Evolutionary conservation across 2,113 vertebrate species (phyloP), one percentile per base, ranked within the genome.

Genomic region (Pelvicachromis taeniatus): DNA sequence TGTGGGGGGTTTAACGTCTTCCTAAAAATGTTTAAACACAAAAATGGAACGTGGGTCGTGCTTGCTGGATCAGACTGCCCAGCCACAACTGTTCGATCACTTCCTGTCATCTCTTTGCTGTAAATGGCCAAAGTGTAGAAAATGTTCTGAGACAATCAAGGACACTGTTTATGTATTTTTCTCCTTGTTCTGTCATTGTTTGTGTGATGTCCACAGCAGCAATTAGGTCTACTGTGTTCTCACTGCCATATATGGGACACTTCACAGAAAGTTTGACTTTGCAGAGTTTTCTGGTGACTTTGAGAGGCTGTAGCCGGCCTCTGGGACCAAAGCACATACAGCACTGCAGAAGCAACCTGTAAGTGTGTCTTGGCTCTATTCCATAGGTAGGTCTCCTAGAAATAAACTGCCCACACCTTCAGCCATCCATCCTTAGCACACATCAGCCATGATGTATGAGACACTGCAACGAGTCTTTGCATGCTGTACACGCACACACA

Each of bases 361-460:
- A 29, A 55, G 81, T 82, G 77, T 86, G 83, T 61, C 45, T 65
- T 85, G 83, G 35, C 82, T 87, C 63, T 19, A 54, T 58, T 86
- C 85, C 77, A 89, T 87, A 90, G 90, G 86, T 88, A 85, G 85
- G 68, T 82, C 92, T 88, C 38, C 91, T 78, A 56, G 79, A 90
- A 90, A 90, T 90, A 93, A 89, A 23, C 29, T 83, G 40, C 16
- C 26, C 45, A 59, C 56, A n/a, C 23, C 86, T 58, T 70, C 48
- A 23, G 35, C 52, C 81, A 87, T 52, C 61, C 61, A 58, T 87
- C 77, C 38, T 59, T 31, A 77, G 33, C 52, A 55, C 58, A 85
- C 53, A 45, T 85, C 85, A 82, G 83, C 79, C 53, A 78, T 89
- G 84, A 92, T 92, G 63, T 63, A 91, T 80, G 88, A 91, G 68